phyloP scores from a whole-genome alignment of 2,797 vertebrate genomes.

The Cyprinella venusta region DNA sequence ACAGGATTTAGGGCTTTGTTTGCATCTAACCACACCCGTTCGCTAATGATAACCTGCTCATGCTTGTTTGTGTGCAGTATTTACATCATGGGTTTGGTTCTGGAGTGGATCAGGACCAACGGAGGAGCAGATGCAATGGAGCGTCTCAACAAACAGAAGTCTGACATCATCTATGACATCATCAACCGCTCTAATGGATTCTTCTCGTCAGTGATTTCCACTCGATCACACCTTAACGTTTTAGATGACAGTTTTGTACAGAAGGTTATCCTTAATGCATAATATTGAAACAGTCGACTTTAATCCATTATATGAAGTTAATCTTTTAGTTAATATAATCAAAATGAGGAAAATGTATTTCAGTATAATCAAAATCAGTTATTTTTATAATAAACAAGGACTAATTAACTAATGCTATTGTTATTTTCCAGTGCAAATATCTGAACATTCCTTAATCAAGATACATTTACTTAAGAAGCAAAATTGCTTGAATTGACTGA shows the following conservation, averaged over 20 bases:
- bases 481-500: not conserved
- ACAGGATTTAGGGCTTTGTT: no score
- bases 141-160: slow-evolving; percentile 87
- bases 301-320: not conserved
- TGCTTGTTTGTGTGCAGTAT: slow-evolving; percentile 76
- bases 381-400: not conserved
- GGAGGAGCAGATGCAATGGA: slow-evolving; percentile 88
- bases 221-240: not conserved
- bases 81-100: slow-evolving; percentile 91
- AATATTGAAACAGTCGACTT: not conserved
- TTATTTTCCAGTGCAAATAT: not conserved
- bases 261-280: not conserved
- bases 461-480: not conserved
- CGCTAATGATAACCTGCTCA: not conserved
- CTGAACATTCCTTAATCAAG: not conserved
- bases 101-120: slow-evolving; percentile 95
- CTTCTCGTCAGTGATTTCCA: slow-evolving; percentile 83
- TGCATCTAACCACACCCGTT: no score
- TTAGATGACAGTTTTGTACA: not conserved
- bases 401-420: not conserved
- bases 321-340: not conserved
- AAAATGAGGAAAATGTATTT: not conserved
- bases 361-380: not conserved
- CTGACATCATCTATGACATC: slow-evolving; percentile 87
- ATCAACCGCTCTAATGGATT: slow-evolving; percentile 89